Conservation (phyloP, 1,140 invertebrate species). For the Triops longicaudatus region DNA sequence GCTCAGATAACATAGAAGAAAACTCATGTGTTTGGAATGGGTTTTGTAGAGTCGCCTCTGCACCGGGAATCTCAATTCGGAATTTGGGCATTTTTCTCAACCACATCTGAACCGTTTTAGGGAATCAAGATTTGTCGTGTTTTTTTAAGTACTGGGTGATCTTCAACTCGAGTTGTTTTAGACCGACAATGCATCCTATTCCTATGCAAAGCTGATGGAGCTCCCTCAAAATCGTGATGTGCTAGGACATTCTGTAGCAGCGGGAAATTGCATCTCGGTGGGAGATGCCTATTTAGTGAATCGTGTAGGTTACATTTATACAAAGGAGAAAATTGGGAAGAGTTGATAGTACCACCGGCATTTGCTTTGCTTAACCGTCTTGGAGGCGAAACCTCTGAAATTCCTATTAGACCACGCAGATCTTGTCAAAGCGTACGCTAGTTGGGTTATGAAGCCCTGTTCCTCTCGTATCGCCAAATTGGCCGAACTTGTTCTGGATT, state of each 20-base stretch:
- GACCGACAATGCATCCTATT: constrained; percentile 1
- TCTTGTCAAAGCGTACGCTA: background rate
- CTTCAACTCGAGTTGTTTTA: background rate
- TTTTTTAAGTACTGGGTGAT: background rate
- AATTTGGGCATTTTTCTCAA: too few relatives aligned
- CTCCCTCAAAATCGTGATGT: background rate
- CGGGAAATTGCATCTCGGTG: background rate
- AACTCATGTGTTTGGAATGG: background rate
- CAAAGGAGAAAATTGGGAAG: background rate
- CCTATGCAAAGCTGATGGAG: constrained; percentile 7
- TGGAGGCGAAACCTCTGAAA: background rate
- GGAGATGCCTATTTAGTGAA: background rate
- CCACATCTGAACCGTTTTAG: too few relatives aligned
- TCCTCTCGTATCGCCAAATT: background rate
- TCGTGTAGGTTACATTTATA: background rate
- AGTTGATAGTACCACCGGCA: background rate
- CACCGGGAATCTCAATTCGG: background rate
- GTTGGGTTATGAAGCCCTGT: background rate
- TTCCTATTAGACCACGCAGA: background rate
- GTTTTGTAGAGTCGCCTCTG: background rate
- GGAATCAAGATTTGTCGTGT: background rate
- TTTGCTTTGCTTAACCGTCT: background rate
- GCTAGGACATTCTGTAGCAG: background rate
- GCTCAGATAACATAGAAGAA: background rate
- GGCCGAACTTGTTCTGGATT: background rate